phyloP scores from a whole-genome alignment of 2,797 vertebrate genomes.

The Otus scops region DNA sequence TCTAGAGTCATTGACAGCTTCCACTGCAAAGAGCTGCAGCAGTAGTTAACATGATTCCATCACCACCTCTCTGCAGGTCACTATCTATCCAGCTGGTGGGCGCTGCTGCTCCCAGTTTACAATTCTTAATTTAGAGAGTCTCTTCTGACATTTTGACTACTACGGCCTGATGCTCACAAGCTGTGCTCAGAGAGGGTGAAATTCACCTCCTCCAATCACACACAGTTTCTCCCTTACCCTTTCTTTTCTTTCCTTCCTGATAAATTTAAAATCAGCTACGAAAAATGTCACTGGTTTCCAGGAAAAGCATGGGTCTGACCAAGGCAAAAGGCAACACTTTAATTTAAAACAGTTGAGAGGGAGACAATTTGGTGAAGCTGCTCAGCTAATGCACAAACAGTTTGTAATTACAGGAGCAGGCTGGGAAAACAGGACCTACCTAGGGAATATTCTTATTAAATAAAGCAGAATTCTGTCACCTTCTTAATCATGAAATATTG shows the following conservation, averaged over 20 bases:
- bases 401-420: constrained; percentile 43
- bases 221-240: not conserved
- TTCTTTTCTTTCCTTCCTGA: not conserved
- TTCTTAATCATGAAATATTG: constrained; percentile 74
- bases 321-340: constrained; percentile 42
- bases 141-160: constrained; percentile 30
- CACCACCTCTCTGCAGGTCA: not conserved
- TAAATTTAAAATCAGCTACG: not conserved
- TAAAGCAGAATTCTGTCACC: constrained; percentile 72
- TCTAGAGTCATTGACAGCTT: not conserved
- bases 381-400: constrained; percentile 43
- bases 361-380: not conserved
- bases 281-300: constrained; percentile 38
- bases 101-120: not conserved
- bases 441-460: constrained; percentile 69
- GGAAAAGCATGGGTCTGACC: not conserved
- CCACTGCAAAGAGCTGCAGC: not conserved
- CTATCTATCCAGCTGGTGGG: not conserved
- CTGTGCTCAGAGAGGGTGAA: constrained; percentile 21
- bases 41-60: not conserved
- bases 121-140: not conserved
- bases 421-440: constrained; percentile 40
- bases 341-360: constrained; percentile 53
- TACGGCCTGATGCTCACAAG: not conserved
- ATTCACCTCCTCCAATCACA: not conserved